These are phyloP conservation scores for Piliocolobus tephrosceles DNA, from an alignment of 2,113 vertebrate species.

Conservation along the genomic window DNA sequence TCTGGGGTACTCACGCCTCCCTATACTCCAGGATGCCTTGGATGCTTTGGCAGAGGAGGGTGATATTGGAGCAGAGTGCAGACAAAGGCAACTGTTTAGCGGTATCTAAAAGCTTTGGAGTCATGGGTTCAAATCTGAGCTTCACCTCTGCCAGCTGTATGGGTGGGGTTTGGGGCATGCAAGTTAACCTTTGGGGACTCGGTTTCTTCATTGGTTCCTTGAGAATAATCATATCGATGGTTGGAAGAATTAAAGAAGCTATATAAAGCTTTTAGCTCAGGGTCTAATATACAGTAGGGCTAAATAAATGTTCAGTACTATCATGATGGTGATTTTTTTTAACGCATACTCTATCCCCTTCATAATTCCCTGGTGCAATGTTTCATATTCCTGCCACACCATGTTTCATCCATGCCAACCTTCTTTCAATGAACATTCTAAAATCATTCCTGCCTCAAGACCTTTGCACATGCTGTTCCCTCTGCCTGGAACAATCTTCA, in stretches of 20 bases:
- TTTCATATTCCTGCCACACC: neutral
- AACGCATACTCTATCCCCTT: neutral
- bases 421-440: neutral
- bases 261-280: neutral
- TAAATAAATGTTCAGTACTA: neutral
- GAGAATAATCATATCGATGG: neutral
- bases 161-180: neutral
- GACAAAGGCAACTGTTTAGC: neutral
- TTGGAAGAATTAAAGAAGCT: neutral
- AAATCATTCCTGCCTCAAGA: neutral
- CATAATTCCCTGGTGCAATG: neutral
- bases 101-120: neutral
- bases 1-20: neutral
- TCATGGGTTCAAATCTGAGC: neutral
- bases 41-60: neutral
- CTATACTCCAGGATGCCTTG: neutral
- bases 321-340: neutral
- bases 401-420: neutral
- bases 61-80: neutral
- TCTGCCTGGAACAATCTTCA: neutral
- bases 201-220: neutral
- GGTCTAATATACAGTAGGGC: neutral
- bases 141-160: neutral
- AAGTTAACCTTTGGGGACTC: neutral
- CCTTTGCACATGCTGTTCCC: neutral